phyloP scores from a whole-genome alignment of 2,113 vertebrate genomes.

The Ctenomys sociabilis region DNA sequence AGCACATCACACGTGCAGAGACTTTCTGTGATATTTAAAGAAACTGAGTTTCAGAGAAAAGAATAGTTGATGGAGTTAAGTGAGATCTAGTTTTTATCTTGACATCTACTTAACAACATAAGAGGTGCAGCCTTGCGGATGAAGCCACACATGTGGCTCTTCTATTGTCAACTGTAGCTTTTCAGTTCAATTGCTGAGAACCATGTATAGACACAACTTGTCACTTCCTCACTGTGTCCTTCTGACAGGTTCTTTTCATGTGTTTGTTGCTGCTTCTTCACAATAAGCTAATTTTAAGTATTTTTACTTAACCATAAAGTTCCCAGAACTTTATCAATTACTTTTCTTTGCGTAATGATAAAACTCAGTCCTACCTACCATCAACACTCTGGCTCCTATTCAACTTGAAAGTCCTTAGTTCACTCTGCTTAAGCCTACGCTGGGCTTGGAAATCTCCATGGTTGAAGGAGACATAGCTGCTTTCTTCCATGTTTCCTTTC shows the following conservation, averaged over 20 bases:
- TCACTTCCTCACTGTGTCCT: not conserved
- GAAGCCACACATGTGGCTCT: not conserved
- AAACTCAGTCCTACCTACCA: not conserved
- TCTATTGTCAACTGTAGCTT: accelerated
- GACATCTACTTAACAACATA: not conserved
- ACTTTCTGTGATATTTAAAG: not conserved
- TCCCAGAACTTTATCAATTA: not conserved
- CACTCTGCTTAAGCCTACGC: not conserved
- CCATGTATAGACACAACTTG: not conserved
- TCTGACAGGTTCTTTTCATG: not conserved
- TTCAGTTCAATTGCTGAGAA: not conserved
- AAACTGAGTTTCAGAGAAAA: not conserved
- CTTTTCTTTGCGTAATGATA: not conserved
- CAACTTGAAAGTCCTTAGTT: not conserved
- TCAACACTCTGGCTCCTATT: not conserved
- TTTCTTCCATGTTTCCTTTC: not conserved
- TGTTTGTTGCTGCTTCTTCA: not conserved
- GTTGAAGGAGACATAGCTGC: not conserved
- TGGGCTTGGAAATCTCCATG: not conserved
- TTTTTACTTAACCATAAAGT: not conserved
- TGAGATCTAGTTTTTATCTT: not conserved
- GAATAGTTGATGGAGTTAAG: not conserved
- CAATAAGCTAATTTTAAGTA: too few species aligned
- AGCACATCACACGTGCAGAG: not conserved
- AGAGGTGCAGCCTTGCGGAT: not conserved